phyloP scores from a whole-genome alignment of 2,113 vertebrate genomes.

The Azemiops feae region DNA sequence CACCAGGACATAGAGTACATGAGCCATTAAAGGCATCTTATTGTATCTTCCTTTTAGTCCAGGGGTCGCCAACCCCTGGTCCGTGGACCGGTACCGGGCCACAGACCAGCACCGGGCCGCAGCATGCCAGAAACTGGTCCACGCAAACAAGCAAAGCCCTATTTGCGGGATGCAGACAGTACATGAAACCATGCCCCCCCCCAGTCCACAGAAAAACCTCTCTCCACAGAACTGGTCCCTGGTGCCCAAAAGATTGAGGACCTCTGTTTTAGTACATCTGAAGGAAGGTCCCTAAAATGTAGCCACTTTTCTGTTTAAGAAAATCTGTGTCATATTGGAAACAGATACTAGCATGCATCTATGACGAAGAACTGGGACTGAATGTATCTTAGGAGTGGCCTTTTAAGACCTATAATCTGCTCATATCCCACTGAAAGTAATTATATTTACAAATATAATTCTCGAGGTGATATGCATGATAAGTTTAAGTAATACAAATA shows the following conservation, averaged over 20 bases:
- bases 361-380: not conserved
- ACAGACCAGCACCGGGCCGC: too few species aligned
- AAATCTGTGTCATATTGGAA: not conserved
- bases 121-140: too few species aligned
- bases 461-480: not conserved
- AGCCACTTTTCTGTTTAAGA: not conserved
- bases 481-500: not conserved
- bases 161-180: too few species aligned
- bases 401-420: not conserved
- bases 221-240: too few species aligned
- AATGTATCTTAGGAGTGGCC: not conserved
- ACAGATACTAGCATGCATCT: not conserved
- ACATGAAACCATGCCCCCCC: too few species aligned
- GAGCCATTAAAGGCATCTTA: not conserved
- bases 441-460: not conserved
- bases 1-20: not conserved
- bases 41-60: not conserved
- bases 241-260: too few species aligned
- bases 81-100: too few species aligned
- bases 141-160: too few species aligned
- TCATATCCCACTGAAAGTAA: not conserved
- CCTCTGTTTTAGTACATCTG: not conserved
- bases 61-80: too few species aligned
- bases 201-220: too few species aligned
- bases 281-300: not conserved